phyloP scores from a whole-genome alignment of 2,113 vertebrate genomes.

The Platanista minor region DNA sequence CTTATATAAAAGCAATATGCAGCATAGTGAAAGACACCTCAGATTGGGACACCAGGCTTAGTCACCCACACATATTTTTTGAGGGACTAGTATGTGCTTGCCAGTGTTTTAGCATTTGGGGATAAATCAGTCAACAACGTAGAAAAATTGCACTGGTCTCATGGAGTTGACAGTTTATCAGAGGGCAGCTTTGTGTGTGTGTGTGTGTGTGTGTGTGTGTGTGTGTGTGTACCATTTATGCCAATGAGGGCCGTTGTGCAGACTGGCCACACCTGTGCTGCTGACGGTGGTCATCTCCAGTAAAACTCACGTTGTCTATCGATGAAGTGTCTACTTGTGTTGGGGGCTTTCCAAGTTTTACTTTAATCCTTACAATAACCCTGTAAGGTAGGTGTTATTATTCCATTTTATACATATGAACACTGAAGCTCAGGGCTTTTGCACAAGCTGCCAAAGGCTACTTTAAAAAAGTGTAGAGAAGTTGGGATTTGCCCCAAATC shows the following conservation, averaged over 20 bases:
- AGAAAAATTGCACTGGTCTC: neutral
- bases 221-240: neutral
- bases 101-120: neutral
- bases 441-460: neutral
- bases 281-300: neutral
- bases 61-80: neutral
- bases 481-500: neutral
- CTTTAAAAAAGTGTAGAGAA: neutral
- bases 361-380: neutral
- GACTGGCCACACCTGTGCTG: neutral
- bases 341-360: neutral
- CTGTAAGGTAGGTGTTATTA: neutral
- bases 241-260: neutral
- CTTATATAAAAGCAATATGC: neutral
- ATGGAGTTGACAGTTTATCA: neutral
- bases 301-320: accelerated
- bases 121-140: neutral
- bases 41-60: too few species aligned
- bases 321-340: neutral
- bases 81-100: neutral
- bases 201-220: neutral
- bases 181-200: neutral
- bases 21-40: neutral
- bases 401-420: neutral
- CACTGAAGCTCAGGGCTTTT: neutral